Base-by-base conservation (phyloP, 64 coral and sea anemone species). In the Montipora efflorescens region DNA sequence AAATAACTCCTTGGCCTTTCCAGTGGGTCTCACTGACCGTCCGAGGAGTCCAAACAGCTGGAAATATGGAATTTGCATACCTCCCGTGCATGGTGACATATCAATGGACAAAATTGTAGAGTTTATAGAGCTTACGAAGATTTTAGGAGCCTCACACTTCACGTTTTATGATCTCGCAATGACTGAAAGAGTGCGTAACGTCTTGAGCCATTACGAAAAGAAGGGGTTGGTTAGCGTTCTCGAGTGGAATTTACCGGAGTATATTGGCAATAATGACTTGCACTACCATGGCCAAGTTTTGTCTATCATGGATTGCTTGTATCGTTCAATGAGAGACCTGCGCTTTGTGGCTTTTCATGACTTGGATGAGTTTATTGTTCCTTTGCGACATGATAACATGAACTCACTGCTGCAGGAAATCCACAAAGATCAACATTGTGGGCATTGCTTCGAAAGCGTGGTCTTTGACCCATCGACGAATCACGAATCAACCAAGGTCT, bases 341-440 rank as follows among this genome's bases (percentile, higher is more conserved):
- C 14, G 53, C 47, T 93, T 88, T 59, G 76, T 88, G 5, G 84
- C 92, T 4, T 93, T 93, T 20, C 70, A 93, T 81, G 92, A 93
- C 18, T 59, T 93, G 58, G 92, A 93, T 25, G 92, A 93, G 75
- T 93, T 88, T 79, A 88, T 93, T n/a, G 92, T 93, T 5, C 92
- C 92, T 13, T 59, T 93, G 8, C 44, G 25, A 44, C 82, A 88
- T 36, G 20, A 69, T 7, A 88, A 85, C 48, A 78, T 93, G 8
- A 51, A n/a, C 47, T 10, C 47, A 10, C 22, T 93, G 8, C 84
- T 93, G 4, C 20, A 81, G 8, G n/a, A 53, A 16, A 88, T 88
- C 62, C 92, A 93, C 46, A 48, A 66, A 48, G 15, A 78, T 20
- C 14, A 62, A 4, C 83, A 88, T 20, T 93, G 83, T 48, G 92